A percentile compares a stretch with the other conserved stretches of the same genome.
Evolutionary conservation across 2,888 invertebrate species (phyloP).

Genomic region (Agrochola lychnidis): DNA sequence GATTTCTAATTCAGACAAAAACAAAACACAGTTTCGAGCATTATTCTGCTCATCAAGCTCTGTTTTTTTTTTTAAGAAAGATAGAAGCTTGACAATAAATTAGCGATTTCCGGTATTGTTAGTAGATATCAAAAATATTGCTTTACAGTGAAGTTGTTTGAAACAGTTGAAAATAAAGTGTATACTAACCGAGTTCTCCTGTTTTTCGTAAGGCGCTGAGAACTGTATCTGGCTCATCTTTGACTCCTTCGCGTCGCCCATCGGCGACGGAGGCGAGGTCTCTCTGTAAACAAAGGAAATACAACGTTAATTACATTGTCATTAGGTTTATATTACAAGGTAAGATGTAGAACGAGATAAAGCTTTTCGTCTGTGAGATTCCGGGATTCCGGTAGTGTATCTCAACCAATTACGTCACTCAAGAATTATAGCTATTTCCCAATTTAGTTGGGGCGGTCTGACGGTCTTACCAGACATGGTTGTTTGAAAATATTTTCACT

Average conservation of each 20-base stretch:
- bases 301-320: conserved; percentile 41
- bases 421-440: no score
- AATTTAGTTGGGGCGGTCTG: neutral
- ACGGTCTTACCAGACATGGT: neutral
- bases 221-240: conserved; percentile 88
- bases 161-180: neutral
- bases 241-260: conserved; percentile 89
- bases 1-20: no score
- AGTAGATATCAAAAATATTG: no score
- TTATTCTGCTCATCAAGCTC: no score
- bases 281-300: conserved; percentile 83
- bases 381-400: neutral
- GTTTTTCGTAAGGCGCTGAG: conserved; percentile 85
- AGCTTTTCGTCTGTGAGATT: neutral
- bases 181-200: conserved; percentile 85
- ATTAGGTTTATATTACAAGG: conserved; percentile 7
- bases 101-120: no score
- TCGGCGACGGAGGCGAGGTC: conserved; percentile 88
- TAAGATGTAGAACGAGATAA: neutral
- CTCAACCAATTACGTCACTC: neutral
- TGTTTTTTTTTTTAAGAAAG: no score
- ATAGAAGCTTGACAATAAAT: no score
- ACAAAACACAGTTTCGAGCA: no score
- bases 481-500: neutral
- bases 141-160: no score